Percentiles rank a stretch among this genome's conserved stretches.
phyloP scores from a whole-genome alignment of 2,888 invertebrate species.

The Micropterix aruncella region DNA sequence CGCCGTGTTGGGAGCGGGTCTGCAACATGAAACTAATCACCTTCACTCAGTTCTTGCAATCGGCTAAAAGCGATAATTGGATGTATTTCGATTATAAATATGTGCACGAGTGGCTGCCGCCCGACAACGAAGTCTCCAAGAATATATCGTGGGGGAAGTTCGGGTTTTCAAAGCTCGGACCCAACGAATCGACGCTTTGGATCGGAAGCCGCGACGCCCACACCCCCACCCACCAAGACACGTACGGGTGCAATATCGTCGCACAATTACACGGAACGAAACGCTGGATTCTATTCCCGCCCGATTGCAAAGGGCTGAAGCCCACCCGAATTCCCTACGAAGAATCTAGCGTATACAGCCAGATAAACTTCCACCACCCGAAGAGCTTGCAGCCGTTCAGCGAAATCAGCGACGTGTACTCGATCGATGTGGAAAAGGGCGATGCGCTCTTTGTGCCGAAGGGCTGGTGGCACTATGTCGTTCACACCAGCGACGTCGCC shows the following conservation, averaged over 20 bases:
- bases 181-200: conserved; percentile 71
- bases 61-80: conserved; percentile 33
- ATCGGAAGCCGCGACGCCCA: conserved; percentile 76
- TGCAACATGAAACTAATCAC: conserved; percentile 44
- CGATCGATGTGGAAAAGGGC: conserved; percentile 62
- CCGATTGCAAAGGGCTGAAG: conserved; percentile 51
- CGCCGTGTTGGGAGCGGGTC: conserved; percentile 70
- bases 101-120: conserved; percentile 51
- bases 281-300: conserved; percentile 84
- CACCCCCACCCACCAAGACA: conserved; percentile 89
- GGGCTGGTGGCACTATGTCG: conserved; percentile 97
- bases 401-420: conserved; percentile 30
- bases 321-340: conserved; percentile 88
- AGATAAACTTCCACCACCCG: conserved; percentile 66
- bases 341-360: conserved; percentile 88
- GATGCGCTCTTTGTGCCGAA: conserved; percentile 81
- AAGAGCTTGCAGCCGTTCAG: conserved; percentile 29
- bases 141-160: conserved; percentile 49
- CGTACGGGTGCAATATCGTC: conserved; percentile 88
- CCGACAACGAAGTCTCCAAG: conserved; percentile 40
- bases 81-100: conserved; percentile 80
- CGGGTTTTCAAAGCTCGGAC: conserved; percentile 54
- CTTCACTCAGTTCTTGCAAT: conserved; percentile 46
- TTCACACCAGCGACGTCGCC: conserved; percentile 58
- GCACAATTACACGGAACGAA: conserved; percentile 83